Conservation (phyloP, 2,113 vertebrate genomes). For the Eptatretus burgeri region DNA sequence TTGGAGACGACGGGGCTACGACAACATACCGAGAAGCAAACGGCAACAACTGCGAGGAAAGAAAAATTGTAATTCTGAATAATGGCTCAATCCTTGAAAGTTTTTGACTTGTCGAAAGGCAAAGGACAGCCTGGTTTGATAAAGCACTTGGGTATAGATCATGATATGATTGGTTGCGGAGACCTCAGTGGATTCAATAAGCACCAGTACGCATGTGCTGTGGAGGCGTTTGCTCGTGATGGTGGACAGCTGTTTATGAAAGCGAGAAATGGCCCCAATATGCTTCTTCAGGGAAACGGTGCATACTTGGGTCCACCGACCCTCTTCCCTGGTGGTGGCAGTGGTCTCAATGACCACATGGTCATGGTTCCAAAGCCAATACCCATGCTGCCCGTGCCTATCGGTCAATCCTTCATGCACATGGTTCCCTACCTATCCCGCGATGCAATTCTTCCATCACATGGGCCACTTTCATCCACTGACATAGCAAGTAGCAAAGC, state of each 20-base stretch:
- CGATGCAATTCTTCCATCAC: background rate
- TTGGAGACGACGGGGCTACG: too few species aligned
- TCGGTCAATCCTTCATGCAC: background rate
- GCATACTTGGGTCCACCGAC: slow-evolving; percentile 3
- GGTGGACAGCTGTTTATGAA: background rate
- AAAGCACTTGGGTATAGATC: background rate
- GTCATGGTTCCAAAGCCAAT: slow-evolving; percentile 4
- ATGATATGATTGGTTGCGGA: background rate
- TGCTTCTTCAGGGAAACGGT: background rate
- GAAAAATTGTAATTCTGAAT: too few species aligned
- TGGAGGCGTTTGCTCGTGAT: slow-evolving; percentile 3
- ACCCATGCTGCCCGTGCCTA: background rate
- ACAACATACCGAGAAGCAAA: too few species aligned
- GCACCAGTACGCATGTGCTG: slow-evolving; percentile 3
- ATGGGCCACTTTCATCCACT: background rate
- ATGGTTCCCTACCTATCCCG: slow-evolving; percentile 2
- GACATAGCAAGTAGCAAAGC: background rate
- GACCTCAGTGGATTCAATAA: background rate
- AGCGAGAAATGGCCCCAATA: background rate
- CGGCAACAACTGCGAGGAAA: too few species aligned
- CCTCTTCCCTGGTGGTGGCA: background rate
- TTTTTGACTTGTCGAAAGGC: slow-evolving; percentile 1
- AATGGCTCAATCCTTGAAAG: slow-evolving; percentile 1
- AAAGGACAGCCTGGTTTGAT: background rate
- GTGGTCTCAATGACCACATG: background rate